Percentiles rank a stretch among this genome's conserved stretches.
Evolutionary conservation across 2,797 vertebrate genomes (phyloP).

Genomic region (Dromococcyx pavoninus): DNA sequence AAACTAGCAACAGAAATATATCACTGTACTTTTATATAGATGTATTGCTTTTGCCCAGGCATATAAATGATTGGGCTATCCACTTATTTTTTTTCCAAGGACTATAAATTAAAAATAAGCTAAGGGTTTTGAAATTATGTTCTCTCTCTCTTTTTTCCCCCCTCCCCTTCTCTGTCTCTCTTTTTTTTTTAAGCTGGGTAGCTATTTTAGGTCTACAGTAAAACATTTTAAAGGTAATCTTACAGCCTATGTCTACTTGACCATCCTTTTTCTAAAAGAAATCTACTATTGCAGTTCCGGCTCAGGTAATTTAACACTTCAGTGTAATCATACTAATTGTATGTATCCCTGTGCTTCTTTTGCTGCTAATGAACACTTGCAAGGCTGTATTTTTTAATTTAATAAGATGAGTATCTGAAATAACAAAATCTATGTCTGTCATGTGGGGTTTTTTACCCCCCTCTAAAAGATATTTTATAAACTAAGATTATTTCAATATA

Average conservation of each 20-base stretch:
- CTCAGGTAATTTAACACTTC: conserved; percentile 17
- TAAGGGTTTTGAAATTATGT: conserved; percentile 81
- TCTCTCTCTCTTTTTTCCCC: conserved; percentile 25
- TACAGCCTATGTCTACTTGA: conserved; percentile 47
- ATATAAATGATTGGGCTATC: conserved; percentile 84
- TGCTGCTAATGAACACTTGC: conserved; percentile 7
- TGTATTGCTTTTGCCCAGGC: conserved; percentile 83
- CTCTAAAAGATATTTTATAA: background rate
- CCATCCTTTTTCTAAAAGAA: conserved; percentile 34
- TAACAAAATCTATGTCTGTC: background rate
- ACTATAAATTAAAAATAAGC: conserved; percentile 86
- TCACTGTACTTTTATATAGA: conserved; percentile 87
- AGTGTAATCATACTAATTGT: background rate
- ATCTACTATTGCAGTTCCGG: background rate
- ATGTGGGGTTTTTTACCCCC: background rate
- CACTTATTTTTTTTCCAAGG: conserved; percentile 78
- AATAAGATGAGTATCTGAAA: background rate
- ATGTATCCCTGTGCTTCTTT: background rate
- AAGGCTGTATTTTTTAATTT: background rate
- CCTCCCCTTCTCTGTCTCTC: too few relatives aligned
- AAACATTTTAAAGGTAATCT: conserved; percentile 77
- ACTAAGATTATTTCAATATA: background rate
- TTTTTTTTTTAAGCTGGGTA: conserved; percentile 16
- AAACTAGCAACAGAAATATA: conserved; percentile 85
- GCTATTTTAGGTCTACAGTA: conserved; percentile 74